These are phyloP conservation scores for Leucophenga maculata DNA, from an alignment of 2,888 invertebrate genomes.

Conservation along the genomic window DNA sequence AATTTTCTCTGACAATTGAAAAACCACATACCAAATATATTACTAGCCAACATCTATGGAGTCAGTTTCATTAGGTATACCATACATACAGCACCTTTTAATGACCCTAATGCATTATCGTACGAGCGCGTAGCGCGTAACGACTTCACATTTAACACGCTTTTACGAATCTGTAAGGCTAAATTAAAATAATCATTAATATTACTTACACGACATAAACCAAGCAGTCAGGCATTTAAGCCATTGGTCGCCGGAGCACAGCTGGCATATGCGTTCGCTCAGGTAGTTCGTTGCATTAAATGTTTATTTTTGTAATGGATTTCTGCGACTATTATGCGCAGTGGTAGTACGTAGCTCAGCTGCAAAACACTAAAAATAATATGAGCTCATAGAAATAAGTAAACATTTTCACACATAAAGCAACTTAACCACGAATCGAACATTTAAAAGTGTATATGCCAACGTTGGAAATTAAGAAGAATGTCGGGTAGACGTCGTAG, in stretches of 20 bases:
- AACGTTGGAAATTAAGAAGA: conserved; percentile 19
- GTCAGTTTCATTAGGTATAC: no score
- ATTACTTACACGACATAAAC: conserved; percentile 25
- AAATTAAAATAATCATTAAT: conserved; percentile 28
- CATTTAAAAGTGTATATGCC: conserved; percentile 19
- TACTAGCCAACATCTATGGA: no score
- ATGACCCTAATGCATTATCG: conserved; percentile 24
- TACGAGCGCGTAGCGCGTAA: neutral
- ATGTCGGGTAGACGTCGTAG: neutral
- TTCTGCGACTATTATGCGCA: no score
- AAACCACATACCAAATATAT: no score
- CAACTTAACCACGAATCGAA: conserved; percentile 16
- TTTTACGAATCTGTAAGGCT: conserved; percentile 14
- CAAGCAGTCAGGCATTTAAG: neutral
- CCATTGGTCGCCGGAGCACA: neutral
- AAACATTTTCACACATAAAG: neutral
- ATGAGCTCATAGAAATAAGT: no score
- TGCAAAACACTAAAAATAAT: neutral
- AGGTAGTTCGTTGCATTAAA: neutral
- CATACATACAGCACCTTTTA: neutral
- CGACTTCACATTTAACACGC: conserved; percentile 11
- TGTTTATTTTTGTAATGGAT: conserved; percentile 15
- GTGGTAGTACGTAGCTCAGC: conserved; percentile 12
- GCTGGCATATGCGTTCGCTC: neutral
- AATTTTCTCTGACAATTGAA: no score